Conservation (phyloP, 92 coral and sea anemone genomes). For the Porites divaricata region DNA sequence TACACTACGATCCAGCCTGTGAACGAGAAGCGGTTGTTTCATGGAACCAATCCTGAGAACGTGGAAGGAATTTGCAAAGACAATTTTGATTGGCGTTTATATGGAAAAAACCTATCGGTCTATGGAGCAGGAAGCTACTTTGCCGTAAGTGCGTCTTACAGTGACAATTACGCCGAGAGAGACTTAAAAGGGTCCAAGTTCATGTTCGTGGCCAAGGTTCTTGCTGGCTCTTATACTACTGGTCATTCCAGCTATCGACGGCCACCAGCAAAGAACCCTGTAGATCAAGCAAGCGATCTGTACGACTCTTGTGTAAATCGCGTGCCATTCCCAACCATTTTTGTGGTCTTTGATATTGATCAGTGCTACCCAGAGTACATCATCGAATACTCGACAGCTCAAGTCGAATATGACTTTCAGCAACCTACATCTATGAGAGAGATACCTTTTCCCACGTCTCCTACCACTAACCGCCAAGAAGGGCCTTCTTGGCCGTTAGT, state of each 20-base stretch:
- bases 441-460: not conserved
- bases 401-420: not conserved
- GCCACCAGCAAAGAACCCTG: conserved; percentile 48
- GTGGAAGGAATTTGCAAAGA: conserved; percentile 78
- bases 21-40: conserved; percentile 69
- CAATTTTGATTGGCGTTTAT: conserved; percentile 80
- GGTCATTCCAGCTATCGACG: conserved; percentile 72
- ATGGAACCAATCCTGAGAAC: conserved; percentile 72
- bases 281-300: conserved; percentile 52
- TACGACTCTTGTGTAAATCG: conserved; percentile 87
- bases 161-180: conserved; percentile 63
- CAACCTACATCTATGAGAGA: not conserved
- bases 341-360: conserved; percentile 75
- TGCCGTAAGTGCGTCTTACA: conserved; percentile 74
- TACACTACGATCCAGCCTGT: not conserved
- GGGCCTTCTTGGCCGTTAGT: not conserved
- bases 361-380: conserved; percentile 87
- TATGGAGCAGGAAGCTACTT: conserved; percentile 90
- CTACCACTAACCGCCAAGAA: not conserved
- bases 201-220: conserved; percentile 83
- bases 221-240: conserved; percentile 73
- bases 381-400: conserved; percentile 54
- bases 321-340: conserved; percentile 58
- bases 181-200: conserved; percentile 43
- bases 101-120: conserved; percentile 58